Conservation (phyloP, 1,140 invertebrate genomes). For the Tribolium madens region DNA sequence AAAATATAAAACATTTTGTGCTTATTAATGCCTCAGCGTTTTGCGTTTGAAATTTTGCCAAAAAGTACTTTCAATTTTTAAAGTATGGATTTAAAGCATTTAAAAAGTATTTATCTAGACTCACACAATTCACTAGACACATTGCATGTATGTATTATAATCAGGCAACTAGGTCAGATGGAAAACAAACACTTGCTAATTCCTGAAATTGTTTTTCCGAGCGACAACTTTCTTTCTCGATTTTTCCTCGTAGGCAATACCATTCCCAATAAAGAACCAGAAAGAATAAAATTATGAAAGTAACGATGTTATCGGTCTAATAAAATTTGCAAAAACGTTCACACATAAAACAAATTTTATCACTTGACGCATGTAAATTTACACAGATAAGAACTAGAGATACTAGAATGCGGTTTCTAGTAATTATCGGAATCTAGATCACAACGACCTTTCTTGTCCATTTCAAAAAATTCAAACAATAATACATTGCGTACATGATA, state of each 20-base stretch:
- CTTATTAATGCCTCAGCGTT: not conserved
- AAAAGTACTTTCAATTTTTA: not conserved
- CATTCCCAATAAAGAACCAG: not conserved
- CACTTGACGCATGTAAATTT: not conserved
- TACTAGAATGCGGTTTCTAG: not conserved
- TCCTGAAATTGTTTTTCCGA: not conserved
- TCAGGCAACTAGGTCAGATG: not conserved
- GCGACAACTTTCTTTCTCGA: not conserved
- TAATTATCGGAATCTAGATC: slow-evolving; percentile 15
- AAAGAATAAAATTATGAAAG: too few relatives aligned
- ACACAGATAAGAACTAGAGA: not conserved
- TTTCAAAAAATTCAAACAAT: not conserved
- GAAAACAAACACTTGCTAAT: not conserved
- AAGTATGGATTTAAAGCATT: too few relatives aligned
- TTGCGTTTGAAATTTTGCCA: not conserved
- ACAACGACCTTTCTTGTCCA: slow-evolving; percentile 6
- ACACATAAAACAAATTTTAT: not conserved
- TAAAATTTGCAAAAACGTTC: not conserved
- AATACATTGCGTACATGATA: not conserved
- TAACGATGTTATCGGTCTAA: not conserved
- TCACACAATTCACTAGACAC: not conserved
- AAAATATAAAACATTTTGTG: not conserved
- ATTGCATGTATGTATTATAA: not conserved
- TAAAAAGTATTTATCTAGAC: too few relatives aligned
- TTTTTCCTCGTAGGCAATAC: not conserved